Evolutionary conservation across 2,797 vertebrate genomes (phyloP), one percentile per base, ranked within the genome.

Genomic region (Anguilla obscura): DNA sequence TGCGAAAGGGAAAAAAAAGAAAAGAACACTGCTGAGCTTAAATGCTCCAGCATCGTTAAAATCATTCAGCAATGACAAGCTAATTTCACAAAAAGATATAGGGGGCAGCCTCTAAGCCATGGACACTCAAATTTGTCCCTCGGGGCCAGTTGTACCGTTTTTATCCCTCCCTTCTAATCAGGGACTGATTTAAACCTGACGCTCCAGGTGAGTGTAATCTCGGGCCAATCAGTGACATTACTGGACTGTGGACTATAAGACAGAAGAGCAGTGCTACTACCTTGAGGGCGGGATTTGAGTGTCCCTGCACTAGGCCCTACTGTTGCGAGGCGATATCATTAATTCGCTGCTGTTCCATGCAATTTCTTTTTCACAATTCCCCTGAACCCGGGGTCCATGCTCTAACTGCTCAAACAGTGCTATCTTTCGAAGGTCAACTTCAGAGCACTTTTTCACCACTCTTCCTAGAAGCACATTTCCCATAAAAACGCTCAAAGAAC

Each of bases 351-450:
- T 89, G 90, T 89, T 91, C 93, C 93, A 94, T 89, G 90, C 93
- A 92, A 94, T 92, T 87, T 50, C 2, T 92, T 4, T 92, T 89
- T 89, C 87, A 91, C 88, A 88, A 92, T 85, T 63, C n/a, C 24
- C 24, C 56, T 87, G 56, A 89, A 86, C 88, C 88, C 90, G 56
- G 91, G 94, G 95, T 95, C 92, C 92, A 94, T 93, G 94, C 92
- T 92, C 91, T 91, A 89, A 84, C 86, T 94, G 92, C 89, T 91
- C 94, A 96, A 96, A 96, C 94, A 95, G 3, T 87, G 89, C 92
- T 95, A 95, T 96, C 94, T 93, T 89, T 90, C 93, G 93, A 94
- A 95, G 94, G 95, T 89, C 94, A 93, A 89, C 92, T 91, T 86
- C 90, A 93, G 91, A 93, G 91, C 91, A 95, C 94, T 85, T 94